A percentile compares a stretch with the other conserved stretches of the same genome.
These are phyloP conservation scores for Triplophysa tibetana DNA, from an alignment of 2,113 vertebrate genomes.

Conservation along the genomic window DNA sequence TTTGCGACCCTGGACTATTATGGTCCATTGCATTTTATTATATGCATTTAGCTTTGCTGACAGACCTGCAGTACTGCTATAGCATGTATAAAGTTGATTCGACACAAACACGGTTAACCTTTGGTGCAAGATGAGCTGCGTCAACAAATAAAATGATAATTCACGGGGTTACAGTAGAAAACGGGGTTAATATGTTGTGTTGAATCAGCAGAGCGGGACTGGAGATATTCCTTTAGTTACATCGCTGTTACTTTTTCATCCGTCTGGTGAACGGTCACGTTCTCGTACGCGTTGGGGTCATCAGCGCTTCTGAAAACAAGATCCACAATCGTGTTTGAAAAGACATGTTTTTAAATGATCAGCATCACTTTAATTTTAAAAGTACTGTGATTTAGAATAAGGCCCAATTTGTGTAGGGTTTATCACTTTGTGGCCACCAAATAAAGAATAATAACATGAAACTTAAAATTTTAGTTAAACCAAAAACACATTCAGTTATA, in stretches of 20 bases:
- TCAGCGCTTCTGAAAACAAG: constrained; percentile 61
- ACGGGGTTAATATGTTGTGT: not conserved
- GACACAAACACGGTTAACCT: constrained; percentile 1
- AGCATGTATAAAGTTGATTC: not conserved
- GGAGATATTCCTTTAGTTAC: constrained; percentile 55
- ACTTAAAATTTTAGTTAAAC: no score
- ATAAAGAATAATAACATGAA: no score
- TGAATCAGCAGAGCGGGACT: not conserved
- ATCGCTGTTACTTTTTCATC: constrained; percentile 61
- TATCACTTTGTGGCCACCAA: no score
- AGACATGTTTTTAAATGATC: not conserved
- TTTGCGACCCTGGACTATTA: no score
- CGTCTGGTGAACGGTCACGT: constrained; percentile 23
- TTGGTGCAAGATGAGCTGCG: not conserved
- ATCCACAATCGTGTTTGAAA: not conserved
- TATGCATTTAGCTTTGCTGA: no score
- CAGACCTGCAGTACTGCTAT: no score
- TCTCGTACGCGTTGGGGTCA: constrained; percentile 42
- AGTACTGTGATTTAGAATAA: not conserved
- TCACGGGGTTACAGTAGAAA: not conserved
- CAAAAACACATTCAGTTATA: no score
- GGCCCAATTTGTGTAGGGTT: no score
- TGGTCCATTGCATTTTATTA: no score
- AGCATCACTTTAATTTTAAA: not conserved
- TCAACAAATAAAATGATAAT: not conserved